A percentile compares a stretch with the other conserved stretches of the same genome.
Evolutionary conservation across 1,140 invertebrate genomes (phyloP).

Genomic region (Tenebrio molitor): DNA sequence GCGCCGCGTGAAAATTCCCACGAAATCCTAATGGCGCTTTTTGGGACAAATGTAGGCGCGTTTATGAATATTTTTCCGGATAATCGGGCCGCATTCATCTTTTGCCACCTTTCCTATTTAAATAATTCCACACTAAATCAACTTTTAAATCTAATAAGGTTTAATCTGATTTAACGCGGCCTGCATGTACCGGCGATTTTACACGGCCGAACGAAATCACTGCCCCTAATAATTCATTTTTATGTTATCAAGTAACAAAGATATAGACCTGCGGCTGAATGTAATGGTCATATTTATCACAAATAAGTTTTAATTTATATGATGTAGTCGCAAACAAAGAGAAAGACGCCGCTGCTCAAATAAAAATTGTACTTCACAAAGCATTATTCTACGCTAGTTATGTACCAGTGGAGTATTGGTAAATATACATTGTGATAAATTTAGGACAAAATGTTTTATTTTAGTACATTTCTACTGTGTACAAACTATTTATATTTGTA

Average conservation of each 20-base stretch:
- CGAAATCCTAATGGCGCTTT: too few species aligned
- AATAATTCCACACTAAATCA: slow-evolving; percentile 28
- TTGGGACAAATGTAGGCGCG: too few species aligned
- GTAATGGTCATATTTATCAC: neutral
- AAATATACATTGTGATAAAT: too few species aligned
- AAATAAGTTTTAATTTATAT: neutral
- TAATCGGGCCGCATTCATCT: slow-evolving; percentile 18
- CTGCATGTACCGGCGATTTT: neutral
- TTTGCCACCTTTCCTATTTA: slow-evolving; percentile 7
- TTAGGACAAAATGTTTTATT: too few species aligned
- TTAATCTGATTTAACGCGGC: slow-evolving; percentile 14
- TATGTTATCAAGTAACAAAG: slow-evolving; percentile 8
- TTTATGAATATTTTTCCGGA: slow-evolving; percentile 9
- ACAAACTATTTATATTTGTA: too few species aligned
- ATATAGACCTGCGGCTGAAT: neutral
- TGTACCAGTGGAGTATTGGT: too few species aligned
- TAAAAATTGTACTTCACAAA: too few species aligned
- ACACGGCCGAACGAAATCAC: neutral
- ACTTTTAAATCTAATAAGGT: slow-evolving; percentile 12
- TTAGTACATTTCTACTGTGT: too few species aligned
- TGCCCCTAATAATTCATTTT: slow-evolving; percentile 5
- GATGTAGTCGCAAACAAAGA: too few species aligned
- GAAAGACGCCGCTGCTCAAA: neutral
- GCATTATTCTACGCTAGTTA: too few species aligned
- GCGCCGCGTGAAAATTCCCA: too few species aligned